Conservation (phyloP, 2,113 vertebrate genomes). For the Takifugu bimaculatus region DNA sequence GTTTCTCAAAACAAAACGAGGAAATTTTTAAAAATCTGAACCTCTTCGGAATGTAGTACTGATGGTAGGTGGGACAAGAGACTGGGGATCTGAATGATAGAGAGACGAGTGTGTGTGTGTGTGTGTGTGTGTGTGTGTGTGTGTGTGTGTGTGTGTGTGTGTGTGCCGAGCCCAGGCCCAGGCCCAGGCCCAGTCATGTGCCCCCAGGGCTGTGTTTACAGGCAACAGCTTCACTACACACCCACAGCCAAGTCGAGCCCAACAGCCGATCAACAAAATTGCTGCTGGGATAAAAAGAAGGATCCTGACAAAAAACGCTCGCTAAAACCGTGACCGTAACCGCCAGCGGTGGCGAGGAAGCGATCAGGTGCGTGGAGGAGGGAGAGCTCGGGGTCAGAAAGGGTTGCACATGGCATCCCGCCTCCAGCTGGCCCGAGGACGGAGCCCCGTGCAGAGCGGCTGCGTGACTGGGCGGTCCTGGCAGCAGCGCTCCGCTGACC, state of each 20-base stretch:
- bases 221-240: conserved; percentile 56
- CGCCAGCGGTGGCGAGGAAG: conserved; percentile 12
- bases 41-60: too few relatives aligned
- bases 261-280: conserved; percentile 59
- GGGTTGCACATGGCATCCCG: neutral
- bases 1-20: too few relatives aligned
- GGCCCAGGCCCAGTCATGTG: conserved; percentile 56
- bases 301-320: neutral
- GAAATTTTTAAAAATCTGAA: too few relatives aligned
- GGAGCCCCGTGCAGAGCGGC: conserved; percentile 23
- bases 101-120: conserved; percentile 6
- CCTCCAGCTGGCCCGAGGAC: conserved; percentile 18
- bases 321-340: neutral
- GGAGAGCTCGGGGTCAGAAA: too few relatives aligned
- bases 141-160: conserved; percentile 17
- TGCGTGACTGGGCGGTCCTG: conserved; percentile 51
- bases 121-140: conserved; percentile 11
- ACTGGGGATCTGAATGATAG: too few relatives aligned
- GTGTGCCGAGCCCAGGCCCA: conserved; percentile 27
- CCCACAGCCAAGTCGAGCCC: conserved; percentile 55
- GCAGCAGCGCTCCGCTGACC: conserved; percentile 49
- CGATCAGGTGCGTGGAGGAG: neutral
- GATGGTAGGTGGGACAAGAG: too few relatives aligned
- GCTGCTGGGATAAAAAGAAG: conserved; percentile 38
- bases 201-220: conserved; percentile 60